These are phyloP conservation scores for Cassiopea xamachana DNA, from an alignment of 30 jellyfish, hydroid and myxozoan species.

Conservation along the genomic window DNA sequence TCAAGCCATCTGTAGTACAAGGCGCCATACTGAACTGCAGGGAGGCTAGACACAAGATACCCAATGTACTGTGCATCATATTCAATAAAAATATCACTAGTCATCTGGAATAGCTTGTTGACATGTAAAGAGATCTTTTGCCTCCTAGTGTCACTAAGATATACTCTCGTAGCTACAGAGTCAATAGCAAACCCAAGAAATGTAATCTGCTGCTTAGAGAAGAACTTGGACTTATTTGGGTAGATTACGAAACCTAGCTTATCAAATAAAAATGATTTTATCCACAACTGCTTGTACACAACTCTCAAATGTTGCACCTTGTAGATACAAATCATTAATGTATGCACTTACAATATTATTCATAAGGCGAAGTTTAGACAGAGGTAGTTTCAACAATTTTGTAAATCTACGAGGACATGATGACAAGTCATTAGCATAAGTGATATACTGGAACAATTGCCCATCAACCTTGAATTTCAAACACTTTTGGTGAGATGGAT, in stretches of 20 bases:
- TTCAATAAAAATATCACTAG: neutral
- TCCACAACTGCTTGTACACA: conserved; percentile 27
- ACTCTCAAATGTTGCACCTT: conserved; percentile 5
- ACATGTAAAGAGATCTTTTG: neutral
- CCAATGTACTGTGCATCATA: conserved; percentile 17
- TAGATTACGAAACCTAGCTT: conserved; percentile 28
- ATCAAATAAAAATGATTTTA: conserved; percentile 15
- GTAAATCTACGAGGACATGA: conserved; percentile 54
- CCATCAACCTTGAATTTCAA: conserved; percentile 1
- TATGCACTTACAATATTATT: conserved; percentile 47
- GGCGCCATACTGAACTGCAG: conserved; percentile 62
- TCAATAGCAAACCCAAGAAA: conserved; percentile 19
- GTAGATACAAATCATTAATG: conserved; percentile 51
- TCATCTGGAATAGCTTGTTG: neutral
- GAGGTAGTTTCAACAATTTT: conserved; percentile 35
- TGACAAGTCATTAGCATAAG: conserved; percentile 33
- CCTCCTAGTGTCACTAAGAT: conserved; percentile 1
- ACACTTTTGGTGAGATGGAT: conserved; percentile 1
- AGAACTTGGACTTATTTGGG: conserved; percentile 5
- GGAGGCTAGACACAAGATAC: conserved; percentile 10
- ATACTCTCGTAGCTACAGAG: conserved; percentile 23
- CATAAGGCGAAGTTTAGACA: conserved; percentile 23
- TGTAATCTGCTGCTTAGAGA: conserved; percentile 14
- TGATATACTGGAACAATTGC: neutral
- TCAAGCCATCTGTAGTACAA: conserved; percentile 46